Evolutionary conservation across 2,888 invertebrate genomes (phyloP), one percentile per base, ranked within the genome.

Genomic region (Exephanes ischioxanthus): DNA sequence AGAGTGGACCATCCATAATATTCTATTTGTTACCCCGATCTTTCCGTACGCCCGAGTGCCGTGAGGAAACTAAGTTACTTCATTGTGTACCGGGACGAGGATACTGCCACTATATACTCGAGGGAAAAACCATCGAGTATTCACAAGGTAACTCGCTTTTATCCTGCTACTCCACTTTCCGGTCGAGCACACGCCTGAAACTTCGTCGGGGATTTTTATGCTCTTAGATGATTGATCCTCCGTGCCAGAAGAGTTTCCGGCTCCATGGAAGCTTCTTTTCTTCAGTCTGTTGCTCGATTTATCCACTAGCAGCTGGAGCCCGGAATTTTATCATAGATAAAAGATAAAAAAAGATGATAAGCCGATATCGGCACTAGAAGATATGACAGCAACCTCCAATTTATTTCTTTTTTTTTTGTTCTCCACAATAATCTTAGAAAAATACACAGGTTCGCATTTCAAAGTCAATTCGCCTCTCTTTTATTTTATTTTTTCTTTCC

Each of bases 141-240:
- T 72, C 80, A 72, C 72, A 45, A 72, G 41, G 71, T 71, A 48
- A 63, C 71, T 63, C 79, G 70, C 71, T 79, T 79, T 79, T 79
- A 37, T 63, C 71, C 61, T 58, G 68, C n/a, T 48, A 71, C 16
- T 71, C 53, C 33, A 71, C 71, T 51, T 53, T 37, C 30, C 71
- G 30, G 26, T 7, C 66, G 45, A 30, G 53, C 45, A 33, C 67
- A 58, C 26, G 63, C 51, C 19, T n/a, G 30, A 41, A 41, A 70
- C 70, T 70, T 33, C 48, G 45, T 55, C 63, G 71, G n/a, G 66
- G 67, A 80, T 80, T 72, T 73, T 80, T 80, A 63, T 80, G 48
- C 22, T 63, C 30, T 53, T 19, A 72, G 72, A 80, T 80, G 80
- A 80, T 80, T 72, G 80, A 80, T 73, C 80, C 51, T 80, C 45